Evolutionary conservation across 2,888 invertebrate genomes (phyloP).

Genomic region (Argyresthia albistria): DNA sequence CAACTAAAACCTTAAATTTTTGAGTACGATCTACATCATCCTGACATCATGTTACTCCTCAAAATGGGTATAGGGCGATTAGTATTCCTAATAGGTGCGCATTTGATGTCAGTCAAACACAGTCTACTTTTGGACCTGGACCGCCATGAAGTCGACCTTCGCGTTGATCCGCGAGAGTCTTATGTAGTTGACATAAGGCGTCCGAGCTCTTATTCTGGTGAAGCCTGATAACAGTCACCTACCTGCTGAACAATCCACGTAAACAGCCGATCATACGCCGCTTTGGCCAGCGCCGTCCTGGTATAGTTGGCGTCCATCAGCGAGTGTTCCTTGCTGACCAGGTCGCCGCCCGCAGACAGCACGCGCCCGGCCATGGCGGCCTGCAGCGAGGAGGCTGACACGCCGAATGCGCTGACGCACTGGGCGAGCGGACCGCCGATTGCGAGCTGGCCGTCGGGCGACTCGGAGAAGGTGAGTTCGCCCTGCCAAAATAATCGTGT

Average conservation of each 20-base stretch:
- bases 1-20: too few species aligned
- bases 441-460: constrained; percentile 73
- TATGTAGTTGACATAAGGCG: too few species aligned
- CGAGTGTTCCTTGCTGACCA: constrained; percentile 86
- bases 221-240: not conserved
- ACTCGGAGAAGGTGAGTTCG: constrained; percentile 72
- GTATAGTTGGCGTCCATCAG: constrained; percentile 89
- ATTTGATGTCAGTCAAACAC: too few species aligned
- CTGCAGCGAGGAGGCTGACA: constrained; percentile 77
- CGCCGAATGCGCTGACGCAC: constrained; percentile 69
- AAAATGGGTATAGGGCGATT: too few species aligned
- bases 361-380: constrained; percentile 88
- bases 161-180: too few species aligned
- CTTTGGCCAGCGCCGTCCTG: constrained; percentile 94
- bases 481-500: constrained; percentile 40
- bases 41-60: too few species aligned
- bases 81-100: too few species aligned
- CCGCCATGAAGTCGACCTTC: too few species aligned
- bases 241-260: constrained; percentile 89
- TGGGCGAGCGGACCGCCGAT: constrained; percentile 52
- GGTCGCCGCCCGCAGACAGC: constrained; percentile 82
- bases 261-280: constrained; percentile 95
- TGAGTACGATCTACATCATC: too few species aligned
- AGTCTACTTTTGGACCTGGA: too few species aligned
- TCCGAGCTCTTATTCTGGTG: too few species aligned